These are phyloP conservation scores for Xanthorhoe spadicearia DNA, from an alignment of 2,888 invertebrate species.

Conservation along the genomic window DNA sequence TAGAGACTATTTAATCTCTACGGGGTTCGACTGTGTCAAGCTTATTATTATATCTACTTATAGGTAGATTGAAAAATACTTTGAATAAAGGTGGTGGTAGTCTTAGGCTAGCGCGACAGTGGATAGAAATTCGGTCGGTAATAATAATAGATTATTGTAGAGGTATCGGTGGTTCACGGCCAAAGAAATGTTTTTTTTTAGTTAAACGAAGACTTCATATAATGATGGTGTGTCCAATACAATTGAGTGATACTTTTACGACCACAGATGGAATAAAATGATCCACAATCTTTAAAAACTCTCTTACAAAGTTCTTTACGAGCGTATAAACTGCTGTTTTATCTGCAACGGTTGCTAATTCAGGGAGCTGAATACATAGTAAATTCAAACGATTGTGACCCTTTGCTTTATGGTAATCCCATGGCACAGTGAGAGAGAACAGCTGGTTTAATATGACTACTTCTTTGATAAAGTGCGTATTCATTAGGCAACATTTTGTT, in stretches of 20 bases:
- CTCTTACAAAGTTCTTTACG: constrained; percentile 24
- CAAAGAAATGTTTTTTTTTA: neutral
- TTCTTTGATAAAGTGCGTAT: too few species aligned
- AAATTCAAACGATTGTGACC: constrained; percentile 56
- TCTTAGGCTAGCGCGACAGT: too few species aligned
- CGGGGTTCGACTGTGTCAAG: neutral
- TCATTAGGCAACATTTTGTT: too few species aligned
- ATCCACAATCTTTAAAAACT: neutral
- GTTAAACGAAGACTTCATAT: neutral
- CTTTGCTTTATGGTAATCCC: constrained; percentile 57
- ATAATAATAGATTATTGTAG: too few species aligned
- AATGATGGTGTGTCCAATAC: neutral
- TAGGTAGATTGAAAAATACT: neutral
- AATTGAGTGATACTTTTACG: neutral
- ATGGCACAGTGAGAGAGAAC: constrained; percentile 27
- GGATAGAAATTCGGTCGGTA: neutral
- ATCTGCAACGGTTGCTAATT: constrained; percentile 41
- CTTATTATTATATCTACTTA: neutral
- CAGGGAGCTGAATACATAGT: constrained; percentile 47
- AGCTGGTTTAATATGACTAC: constrained; percentile 1
- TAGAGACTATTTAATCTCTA: neutral
- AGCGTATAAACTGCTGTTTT: constrained; percentile 2
- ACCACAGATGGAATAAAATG: neutral
- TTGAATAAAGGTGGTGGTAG: neutral
- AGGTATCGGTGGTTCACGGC: neutral